Conservation (phyloP, 2,888 invertebrate species). For the Xylota sylvarum region DNA sequence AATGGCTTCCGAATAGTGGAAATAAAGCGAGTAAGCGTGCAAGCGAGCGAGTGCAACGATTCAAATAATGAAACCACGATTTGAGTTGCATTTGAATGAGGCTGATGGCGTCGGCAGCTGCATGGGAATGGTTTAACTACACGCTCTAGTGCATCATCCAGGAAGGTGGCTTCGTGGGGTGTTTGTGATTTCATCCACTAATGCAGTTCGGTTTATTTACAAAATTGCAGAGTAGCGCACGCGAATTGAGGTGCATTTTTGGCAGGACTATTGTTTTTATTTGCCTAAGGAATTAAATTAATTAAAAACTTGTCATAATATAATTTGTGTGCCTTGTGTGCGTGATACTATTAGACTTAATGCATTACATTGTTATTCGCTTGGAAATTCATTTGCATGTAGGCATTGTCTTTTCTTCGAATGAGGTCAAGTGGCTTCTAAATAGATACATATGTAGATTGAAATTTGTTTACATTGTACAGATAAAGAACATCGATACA, state of each 20-base stretch:
- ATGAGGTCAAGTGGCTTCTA: too few species aligned
- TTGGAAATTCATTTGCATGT: slow-evolving; percentile 19
- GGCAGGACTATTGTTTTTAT: slow-evolving; percentile 52
- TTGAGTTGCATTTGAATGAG: slow-evolving; percentile 71
- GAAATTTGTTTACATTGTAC: too few species aligned
- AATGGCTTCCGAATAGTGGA: slow-evolving; percentile 38
- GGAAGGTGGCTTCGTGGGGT: slow-evolving; percentile 21
- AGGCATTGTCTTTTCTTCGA: background rate
- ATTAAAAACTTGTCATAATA: slow-evolving; percentile 63
- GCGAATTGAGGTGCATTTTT: slow-evolving; percentile 48
- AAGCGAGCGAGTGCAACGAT: slow-evolving; percentile 55
- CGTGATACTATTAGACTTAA: slow-evolving; percentile 18
- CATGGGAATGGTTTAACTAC: slow-evolving; percentile 45
- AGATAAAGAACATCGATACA: too few species aligned
- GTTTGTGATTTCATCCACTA: slow-evolving; percentile 46
- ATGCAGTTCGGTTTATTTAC: slow-evolving; percentile 47
- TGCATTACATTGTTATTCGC: slow-evolving; percentile 28
- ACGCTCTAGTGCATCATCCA: slow-evolving; percentile 43
- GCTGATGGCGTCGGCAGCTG: slow-evolving; percentile 33
- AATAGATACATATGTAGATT: too few species aligned
- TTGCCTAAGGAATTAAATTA: slow-evolving; percentile 62
- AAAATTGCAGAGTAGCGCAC: slow-evolving; percentile 29
- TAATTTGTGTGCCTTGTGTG: slow-evolving; percentile 53
- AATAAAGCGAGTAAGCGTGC: slow-evolving; percentile 47
- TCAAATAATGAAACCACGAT: slow-evolving; percentile 74